Evolutionary conservation across 2,888 invertebrate species (phyloP).

Genomic region (Gryllus longicercus): DNA sequence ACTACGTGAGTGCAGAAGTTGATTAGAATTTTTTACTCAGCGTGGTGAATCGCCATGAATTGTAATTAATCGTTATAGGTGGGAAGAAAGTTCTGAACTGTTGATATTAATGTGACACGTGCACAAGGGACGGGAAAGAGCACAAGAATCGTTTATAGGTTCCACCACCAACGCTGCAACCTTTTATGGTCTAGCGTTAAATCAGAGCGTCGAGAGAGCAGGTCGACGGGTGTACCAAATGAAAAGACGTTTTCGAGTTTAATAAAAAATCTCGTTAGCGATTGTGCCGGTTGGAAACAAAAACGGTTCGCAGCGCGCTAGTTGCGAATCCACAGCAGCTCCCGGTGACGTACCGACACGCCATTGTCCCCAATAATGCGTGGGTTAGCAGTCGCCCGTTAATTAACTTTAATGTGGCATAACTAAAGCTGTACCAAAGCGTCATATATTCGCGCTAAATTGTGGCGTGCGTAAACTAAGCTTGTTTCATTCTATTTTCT

Average conservation of each 20-base stretch:
- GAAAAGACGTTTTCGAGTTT: constrained; percentile 1
- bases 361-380: constrained; percentile 11
- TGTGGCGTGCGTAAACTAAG: constrained; percentile 9
- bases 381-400: constrained; percentile 17
- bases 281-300: constrained; percentile 8
- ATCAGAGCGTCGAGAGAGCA: not conserved
- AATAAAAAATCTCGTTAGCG: constrained; percentile 17
- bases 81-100: too few species aligned
- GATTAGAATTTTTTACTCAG: too few species aligned
- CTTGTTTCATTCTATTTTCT: constrained; percentile 17
- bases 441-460: constrained; percentile 17
- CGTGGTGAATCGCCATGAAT: too few species aligned
- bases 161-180: not conserved
- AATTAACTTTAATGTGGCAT: constrained; percentile 17
- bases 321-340: not conserved
- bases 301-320: not conserved
- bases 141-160: not conserved
- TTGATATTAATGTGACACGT: too few species aligned
- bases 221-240: not conserved
- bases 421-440: constrained; percentile 10
- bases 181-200: not conserved
- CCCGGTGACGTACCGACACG: constrained; percentile 17
- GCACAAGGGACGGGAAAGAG: too few species aligned
- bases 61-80: too few species aligned
- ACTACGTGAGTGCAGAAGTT: too few species aligned